Evolutionary conservation across 1,140 invertebrate genomes (phyloP).

Genomic region (Drosophila parvula): DNA sequence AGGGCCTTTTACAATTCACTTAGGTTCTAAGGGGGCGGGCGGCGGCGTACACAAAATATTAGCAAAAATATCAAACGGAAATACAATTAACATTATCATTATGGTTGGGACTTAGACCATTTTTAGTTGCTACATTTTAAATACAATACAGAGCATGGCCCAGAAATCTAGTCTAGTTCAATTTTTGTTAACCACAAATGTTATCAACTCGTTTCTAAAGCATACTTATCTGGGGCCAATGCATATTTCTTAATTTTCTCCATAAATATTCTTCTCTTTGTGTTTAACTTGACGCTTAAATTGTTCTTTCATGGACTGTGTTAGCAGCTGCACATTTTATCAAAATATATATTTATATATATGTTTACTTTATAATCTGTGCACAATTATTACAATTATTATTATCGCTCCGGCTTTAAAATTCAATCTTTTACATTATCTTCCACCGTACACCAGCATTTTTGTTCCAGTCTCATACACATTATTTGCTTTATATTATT

Average conservation of each 20-base stretch:
- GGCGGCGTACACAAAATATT: constrained; percentile 28
- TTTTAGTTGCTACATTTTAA: constrained; percentile 5
- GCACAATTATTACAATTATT: constrained; percentile 54
- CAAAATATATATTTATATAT: constrained; percentile 54
- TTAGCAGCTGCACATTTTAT: constrained; percentile 35
- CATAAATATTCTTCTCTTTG: constrained; percentile 11
- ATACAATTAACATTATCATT: constrained; percentile 11
- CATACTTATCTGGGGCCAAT: constrained; percentile 18
- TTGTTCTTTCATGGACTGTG: constrained; percentile 7
- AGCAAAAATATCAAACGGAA: constrained; percentile 44
- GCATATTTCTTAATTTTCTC: constrained; percentile 4
- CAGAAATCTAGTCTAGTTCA: constrained; percentile 3
- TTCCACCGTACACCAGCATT: constrained; percentile 4
- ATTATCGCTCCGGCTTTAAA: constrained; percentile 12
- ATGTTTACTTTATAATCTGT: constrained; percentile 6
- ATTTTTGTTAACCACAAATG: constrained; percentile 11
- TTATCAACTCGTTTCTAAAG: constrained; percentile 17
- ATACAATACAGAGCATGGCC: constrained; percentile 20
- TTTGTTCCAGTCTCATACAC: constrained; percentile 63
- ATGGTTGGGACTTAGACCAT: neutral
- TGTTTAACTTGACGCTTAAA: constrained; percentile 2
- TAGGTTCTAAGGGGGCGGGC: constrained; percentile 26
- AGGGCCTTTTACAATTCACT: constrained; percentile 39
- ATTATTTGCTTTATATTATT: constrained; percentile 31
- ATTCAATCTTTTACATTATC: constrained; percentile 30